phyloP scores from a whole-genome alignment of 2,888 invertebrate genomes.

The Drosophila fulvimacula region DNA sequence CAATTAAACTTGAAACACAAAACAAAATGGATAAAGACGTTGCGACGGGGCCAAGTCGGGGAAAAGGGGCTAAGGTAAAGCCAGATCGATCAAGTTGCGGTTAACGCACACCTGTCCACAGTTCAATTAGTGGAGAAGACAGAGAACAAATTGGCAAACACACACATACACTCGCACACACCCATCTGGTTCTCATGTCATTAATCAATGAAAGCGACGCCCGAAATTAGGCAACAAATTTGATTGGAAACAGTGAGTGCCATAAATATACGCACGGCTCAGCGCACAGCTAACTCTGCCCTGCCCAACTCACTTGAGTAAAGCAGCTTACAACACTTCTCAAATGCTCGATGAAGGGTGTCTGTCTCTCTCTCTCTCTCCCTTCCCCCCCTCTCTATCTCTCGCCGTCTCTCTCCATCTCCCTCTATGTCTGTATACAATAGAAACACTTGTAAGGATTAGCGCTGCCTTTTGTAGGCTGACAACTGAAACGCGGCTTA shows the following conservation, averaged over 20 bases:
- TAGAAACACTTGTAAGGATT: constrained; percentile 70
- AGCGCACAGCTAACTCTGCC: constrained; percentile 49
- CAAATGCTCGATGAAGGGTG: constrained; percentile 37
- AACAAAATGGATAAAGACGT: constrained; percentile 18
- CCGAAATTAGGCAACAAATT: constrained; percentile 57
- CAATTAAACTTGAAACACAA: constrained; percentile 76
- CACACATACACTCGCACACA: not conserved
- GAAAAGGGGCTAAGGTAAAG: constrained; percentile 77
- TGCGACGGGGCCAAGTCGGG: constrained; percentile 17
- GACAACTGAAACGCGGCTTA: constrained; percentile 61
- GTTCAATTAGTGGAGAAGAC: constrained; percentile 21
- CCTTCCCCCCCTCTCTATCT: constrained; percentile 21
- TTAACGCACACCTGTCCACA: constrained; percentile 14
- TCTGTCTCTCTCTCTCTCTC: not conserved
- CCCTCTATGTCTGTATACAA: not conserved
- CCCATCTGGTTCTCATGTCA: constrained; percentile 33
- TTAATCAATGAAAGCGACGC: constrained; percentile 53
- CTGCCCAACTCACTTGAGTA: constrained; percentile 64
- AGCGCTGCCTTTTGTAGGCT: constrained; percentile 54
- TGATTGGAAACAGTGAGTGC: constrained; percentile 23
- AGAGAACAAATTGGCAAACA: constrained; percentile 30
- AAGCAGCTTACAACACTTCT: constrained; percentile 79
- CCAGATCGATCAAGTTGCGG: constrained; percentile 65
- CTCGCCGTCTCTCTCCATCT: constrained; percentile 4
- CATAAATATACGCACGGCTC: constrained; percentile 53